A percentile compares a stretch with the other conserved stretches of the same genome.
Conservation (phyloP, 2,888 invertebrate genomes). For the Colletes collaris region DNA sequence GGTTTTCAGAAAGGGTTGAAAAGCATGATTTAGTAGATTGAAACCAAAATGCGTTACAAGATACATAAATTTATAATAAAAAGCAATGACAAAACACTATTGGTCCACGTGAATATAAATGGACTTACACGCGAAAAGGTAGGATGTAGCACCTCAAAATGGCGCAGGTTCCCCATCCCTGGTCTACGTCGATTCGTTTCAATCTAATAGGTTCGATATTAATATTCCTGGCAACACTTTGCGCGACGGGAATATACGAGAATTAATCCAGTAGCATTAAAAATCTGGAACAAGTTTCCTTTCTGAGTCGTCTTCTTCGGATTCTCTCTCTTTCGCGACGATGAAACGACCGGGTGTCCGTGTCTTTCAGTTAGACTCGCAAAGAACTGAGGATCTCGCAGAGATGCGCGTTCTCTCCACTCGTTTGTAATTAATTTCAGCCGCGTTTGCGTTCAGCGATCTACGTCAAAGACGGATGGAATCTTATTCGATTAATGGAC, state of each 20-base stretch:
- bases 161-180: too few species aligned
- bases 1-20: too few species aligned
- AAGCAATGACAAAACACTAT: too few species aligned
- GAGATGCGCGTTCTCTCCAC: constrained; percentile 14
- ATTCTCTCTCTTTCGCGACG: background rate
- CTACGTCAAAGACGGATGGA: background rate
- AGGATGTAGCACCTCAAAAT: too few species aligned
- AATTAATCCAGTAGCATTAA: constrained; percentile 53
- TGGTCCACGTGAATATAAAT: too few species aligned
- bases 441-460: constrained; percentile 14
- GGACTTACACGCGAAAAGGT: too few species aligned
- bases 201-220: constrained; percentile 26
- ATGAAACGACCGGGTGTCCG: constrained; percentile 31
- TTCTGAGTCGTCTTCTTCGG: background rate
- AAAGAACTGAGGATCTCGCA: constrained; percentile 40
- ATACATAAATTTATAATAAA: too few species aligned
- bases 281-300: constrained; percentile 38
- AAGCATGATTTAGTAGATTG: too few species aligned
- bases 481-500: constrained; percentile 27
- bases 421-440: constrained; percentile 45
- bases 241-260: background rate
- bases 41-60: too few species aligned
- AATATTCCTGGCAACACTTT: constrained; percentile 13
- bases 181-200: constrained; percentile 4
- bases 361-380: constrained; percentile 42